These are phyloP conservation scores for Liodrosophila aerea DNA, from an alignment of 2,888 invertebrate species.

Conservation along the genomic window DNA sequence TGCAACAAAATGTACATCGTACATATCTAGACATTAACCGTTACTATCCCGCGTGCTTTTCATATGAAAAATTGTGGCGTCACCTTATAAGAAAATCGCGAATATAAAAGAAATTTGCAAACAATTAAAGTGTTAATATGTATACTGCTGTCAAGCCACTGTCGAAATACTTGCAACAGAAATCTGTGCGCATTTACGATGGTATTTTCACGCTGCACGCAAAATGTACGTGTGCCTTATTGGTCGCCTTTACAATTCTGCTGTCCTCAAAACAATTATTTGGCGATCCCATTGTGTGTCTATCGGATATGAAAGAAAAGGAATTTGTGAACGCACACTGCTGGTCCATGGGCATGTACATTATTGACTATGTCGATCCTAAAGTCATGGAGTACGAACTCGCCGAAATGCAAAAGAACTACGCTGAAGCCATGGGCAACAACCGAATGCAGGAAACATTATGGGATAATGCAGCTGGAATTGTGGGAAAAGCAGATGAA, in stretches of 20 bases:
- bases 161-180: slow-evolving; percentile 84
- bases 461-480: slow-evolving; percentile 27
- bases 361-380: slow-evolving; percentile 71
- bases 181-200: slow-evolving; percentile 89
- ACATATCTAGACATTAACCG: slow-evolving; percentile 34
- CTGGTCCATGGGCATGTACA: slow-evolving; percentile 90
- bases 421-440: slow-evolving; percentile 59
- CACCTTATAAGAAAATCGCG: background rate
- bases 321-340: slow-evolving; percentile 89
- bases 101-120: background rate
- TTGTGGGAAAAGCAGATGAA: background rate
- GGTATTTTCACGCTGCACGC: slow-evolving; percentile 90
- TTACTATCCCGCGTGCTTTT: slow-evolving; percentile 65
- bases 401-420: slow-evolving; percentile 11
- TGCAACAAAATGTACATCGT: too few species aligned
- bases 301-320: slow-evolving; percentile 84
- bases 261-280: slow-evolving; percentile 92
- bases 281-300: slow-evolving; percentile 92
- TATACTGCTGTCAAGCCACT: slow-evolving; percentile 87
- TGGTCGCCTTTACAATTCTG: slow-evolving; percentile 88
- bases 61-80: too few species aligned
- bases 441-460: slow-evolving; percentile 24
- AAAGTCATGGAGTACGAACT: slow-evolving; percentile 2
- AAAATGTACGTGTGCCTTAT: slow-evolving; percentile 87
- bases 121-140: slow-evolving; percentile 81